Evolutionary conservation across 2,113 vertebrate genomes (phyloP), one percentile per base, ranked within the genome.

Genomic region (Toxotes chatareus): DNA sequence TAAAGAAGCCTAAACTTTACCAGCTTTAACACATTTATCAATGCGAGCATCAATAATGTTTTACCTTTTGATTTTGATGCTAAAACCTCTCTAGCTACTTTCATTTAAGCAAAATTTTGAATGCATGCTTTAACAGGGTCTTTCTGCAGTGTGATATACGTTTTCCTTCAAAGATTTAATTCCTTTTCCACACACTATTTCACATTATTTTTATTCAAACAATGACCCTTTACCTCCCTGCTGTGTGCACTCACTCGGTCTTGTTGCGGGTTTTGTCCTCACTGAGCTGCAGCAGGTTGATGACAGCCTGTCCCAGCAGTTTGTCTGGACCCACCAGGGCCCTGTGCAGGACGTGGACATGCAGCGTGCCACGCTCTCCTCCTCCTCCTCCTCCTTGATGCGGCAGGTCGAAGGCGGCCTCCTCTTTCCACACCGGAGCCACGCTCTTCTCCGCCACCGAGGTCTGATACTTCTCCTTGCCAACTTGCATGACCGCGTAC

Each of bases 381-480:
- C 56, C 70, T 21, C 36, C 87, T 42, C 92, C 57, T 23, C 73
- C 67, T 34, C 66, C 53, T 70, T n/a, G 60, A 5, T 21, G 31
- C 86, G 96, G 96, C 91, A 98, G 94, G 92, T 98, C 97, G 93
- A 99, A 99, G 4, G 96, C 93, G 95, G 97, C 97, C 78, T 97
- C 97, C 92, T 98, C 97, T 36, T 95, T 94, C 97, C 98, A 99
- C 57, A 95, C 87, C 1, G 98, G 97, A 2, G 94, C 92, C 78
- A 94, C 94, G 90, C 94, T 94, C 85, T 97, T 97, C 94, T 99
- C 97, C 42, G 93, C 93, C 93, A 98, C 97, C 55, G 97, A 94
- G 1, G 97, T 98, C 90, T 95, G 95, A 86, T 95, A 98, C 94
- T 97, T 97, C 55, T 97, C 97, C 76, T 97, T 97, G 85, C 96